Evolutionary conservation across 2,797 vertebrate genomes (phyloP), one percentile per base, ranked within the genome.

Genomic region (Danio albolineatus): DNA sequence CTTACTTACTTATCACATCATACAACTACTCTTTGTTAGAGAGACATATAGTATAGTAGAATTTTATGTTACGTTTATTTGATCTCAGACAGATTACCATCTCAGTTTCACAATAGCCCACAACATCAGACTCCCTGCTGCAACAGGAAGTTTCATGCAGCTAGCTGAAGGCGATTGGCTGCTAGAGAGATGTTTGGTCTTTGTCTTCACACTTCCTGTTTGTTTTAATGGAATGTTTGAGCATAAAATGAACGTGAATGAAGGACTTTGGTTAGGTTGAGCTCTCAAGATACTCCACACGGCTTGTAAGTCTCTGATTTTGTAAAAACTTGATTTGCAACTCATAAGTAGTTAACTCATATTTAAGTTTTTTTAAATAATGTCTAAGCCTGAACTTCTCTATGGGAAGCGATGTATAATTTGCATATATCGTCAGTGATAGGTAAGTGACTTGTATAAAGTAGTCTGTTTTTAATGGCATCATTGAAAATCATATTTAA

Each of bases 101-200:
- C 39, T 53, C 17, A 43, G 51, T 66, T 76, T 76, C 62, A 38
- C 62, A 76, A 76, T 60, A 64, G 5, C 66, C 38, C 28, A 38
- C 14, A 69, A 9, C 66, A 38, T 28, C 28, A 28, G 48, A 62
- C 12, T 7, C 56, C 10, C 36, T 75, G 17, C 57, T 38, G 74
- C 74, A 76, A 66, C 21, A 76, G 61, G 39, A 66, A 46, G 16
- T 66, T 44, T 76, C 19, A 76, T 76, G 10, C 16, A 13, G 14
- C 19, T 56, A n/a, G 56, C 10, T 38, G 41, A 76, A 17, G 44
- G 39, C 46, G 74, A 76, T 66, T 76, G 62, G 74, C 13, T 76
- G 60, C 12, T 41, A 12, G 38, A 64, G 17, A 21, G 4, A 36
- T 6, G 21, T n/a, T 53, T 64, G 49, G 0, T 14, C 9, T 66